Conservation (phyloP, 2,797 vertebrate species). For the Spinibarbus caldwelli region DNA sequence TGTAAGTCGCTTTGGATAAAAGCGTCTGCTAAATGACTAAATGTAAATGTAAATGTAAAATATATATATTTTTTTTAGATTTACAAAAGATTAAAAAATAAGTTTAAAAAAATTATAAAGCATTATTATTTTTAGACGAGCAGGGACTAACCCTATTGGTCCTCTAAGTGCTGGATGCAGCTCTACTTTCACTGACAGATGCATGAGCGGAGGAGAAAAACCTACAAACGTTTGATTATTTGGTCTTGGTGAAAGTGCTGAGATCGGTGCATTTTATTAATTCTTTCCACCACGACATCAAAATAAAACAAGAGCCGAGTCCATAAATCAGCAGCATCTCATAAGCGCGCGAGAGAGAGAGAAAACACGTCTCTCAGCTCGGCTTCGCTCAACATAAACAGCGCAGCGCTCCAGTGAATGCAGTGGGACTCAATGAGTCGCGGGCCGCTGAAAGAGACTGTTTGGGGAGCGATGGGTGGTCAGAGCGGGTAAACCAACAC, state of each 20-base stretch:
- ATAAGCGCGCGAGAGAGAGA: slow-evolving; percentile 76
- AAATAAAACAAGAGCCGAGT: slow-evolving; percentile 78
- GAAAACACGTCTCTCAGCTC: slow-evolving; percentile 80
- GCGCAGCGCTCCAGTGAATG: slow-evolving; percentile 84
- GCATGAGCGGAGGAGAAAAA: slow-evolving; percentile 50
- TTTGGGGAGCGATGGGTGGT: slow-evolving; percentile 90
- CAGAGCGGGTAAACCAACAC: slow-evolving; percentile 83
- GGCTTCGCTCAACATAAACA: slow-evolving; percentile 88
- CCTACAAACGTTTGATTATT: slow-evolving; percentile 84
- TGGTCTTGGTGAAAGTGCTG: slow-evolving; percentile 66
- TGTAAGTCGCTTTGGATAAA: too few species aligned
- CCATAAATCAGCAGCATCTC: slow-evolving; percentile 84
- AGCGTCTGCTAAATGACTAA: too few species aligned
- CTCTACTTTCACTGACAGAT: background rate
- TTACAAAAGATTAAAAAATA: too few species aligned
- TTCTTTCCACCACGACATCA: slow-evolving; percentile 85
- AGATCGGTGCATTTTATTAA: slow-evolving; percentile 78
- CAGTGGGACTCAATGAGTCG: slow-evolving; percentile 87
- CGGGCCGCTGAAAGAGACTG: slow-evolving; percentile 87
- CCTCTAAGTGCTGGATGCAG: too few species aligned
- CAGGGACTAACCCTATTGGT: too few species aligned
- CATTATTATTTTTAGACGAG: too few species aligned
- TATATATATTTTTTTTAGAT: too few species aligned
- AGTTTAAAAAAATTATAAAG: too few species aligned
- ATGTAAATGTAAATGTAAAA: too few species aligned